Evolutionary conservation across 2,888 invertebrate species (phyloP), one percentile per base, ranked within the genome.

Genomic region (Teinopalpus imperialis): DNA sequence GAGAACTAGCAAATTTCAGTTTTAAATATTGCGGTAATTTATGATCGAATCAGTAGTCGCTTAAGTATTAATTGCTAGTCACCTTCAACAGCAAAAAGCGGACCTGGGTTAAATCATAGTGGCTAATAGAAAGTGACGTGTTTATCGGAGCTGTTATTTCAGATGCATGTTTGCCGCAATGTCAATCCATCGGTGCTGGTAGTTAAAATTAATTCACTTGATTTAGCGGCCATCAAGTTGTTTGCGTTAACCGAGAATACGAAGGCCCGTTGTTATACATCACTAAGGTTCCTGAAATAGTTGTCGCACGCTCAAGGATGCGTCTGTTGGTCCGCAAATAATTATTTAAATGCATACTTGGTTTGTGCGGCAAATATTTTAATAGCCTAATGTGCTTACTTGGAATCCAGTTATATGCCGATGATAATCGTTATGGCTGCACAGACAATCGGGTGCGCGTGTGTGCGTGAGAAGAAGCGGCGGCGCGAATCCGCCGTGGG

Each of bases 401-500:
- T 29, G 41, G 48, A 43, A 39, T 32, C 29, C 39, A 29, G 39
- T 43, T 43, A 40, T 43, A 70, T 75, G 74, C 71, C 75, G 77
- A 80, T 78, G 75, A 75, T 69, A 66, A 63, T 63, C 57, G 65
- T 66, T 72, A 60, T 59, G 61, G 68, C 62, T 63, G 64, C 63
- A 61, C 63, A 56, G 55, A 58, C 53, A 57, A 58, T 59, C 51
- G 49, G 48, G 48, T 44, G 47, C 49, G 57, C 63, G 68, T 73
- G 77, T 69, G 80, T 77, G 76, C 61, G 73, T 69, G 70, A 36
- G 68, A 73, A 73, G 78, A 75, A 75, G 74, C 75, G 72, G 73
- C 75, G 81, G 71, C 85, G 87, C 85, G 81, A 86, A 86, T 85
- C 82, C 78, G 66, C 60, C 76, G 75, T 58, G 69, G 81, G 74